Evolutionary conservation across 2,113 vertebrate species (phyloP), one percentile per base, ranked within the genome.

Genomic region (Lophotis ruficrista): DNA sequence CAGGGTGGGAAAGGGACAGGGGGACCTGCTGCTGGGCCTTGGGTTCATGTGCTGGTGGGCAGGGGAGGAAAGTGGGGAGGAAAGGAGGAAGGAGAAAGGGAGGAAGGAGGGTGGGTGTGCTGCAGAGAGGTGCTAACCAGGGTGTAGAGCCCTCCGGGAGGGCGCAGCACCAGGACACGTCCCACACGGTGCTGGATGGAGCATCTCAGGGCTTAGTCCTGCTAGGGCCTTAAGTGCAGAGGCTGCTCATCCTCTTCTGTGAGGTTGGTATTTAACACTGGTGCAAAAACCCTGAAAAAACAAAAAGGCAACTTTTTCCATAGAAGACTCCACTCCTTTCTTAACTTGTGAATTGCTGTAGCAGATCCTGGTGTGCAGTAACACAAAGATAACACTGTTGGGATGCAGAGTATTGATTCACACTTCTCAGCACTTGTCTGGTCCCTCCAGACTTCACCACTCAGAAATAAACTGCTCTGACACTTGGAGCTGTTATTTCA

Each of bases 141-240:
- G 31, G 78, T 31, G 14, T 10, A 18, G 28, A 56, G 56, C 38
- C 31, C 50, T 22, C 47, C 22, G 54, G 56, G 80, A 50, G 27
- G 45, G 41, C 0, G 9, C 65, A 33, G 45, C 45, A 14, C 11
- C 2, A 2, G 45, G 43, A 33, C 28, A 28, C 1, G 0, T 58
- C 53, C 65, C 23, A 4, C 3, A 1, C 3, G 3, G 54, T 28
- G 16, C 53, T 21, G 78, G 53, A 13, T 10, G n/a, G 12, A 10
- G n/a, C 1, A 0, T 33, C 18, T n/a, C 41, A 14, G n/a, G 41
- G 50, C 38, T 38, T 38, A 38, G 38, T 38, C 38, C 38, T 38
- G 38, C 38, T 38, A 38, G 38, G 38, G 38, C 38, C 11, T 38
- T 38, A 38, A 10, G 38, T 38, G 38, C 38, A 38, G 38, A 38